Conservation (phyloP, 2,113 vertebrate genomes). For the Pseudopipra pipra region DNA sequence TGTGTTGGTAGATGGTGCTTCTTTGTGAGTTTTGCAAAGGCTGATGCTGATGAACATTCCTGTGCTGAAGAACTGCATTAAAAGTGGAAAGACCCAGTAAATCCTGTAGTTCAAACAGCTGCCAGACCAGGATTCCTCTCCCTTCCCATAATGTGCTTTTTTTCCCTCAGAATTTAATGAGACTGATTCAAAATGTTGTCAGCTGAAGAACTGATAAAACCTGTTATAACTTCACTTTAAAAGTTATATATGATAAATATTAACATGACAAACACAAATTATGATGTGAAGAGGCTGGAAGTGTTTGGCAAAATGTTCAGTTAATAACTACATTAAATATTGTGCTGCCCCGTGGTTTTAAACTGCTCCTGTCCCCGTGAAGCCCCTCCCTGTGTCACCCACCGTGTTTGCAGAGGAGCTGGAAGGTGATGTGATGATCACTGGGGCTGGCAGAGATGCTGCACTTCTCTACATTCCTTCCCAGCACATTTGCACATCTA, state of each 20-base stretch:
- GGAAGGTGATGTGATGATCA: conserved; percentile 76
- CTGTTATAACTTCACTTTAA: not conserved
- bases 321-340: not conserved
- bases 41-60: not conserved
- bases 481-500: conserved; percentile 80
- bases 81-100: not conserved
- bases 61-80: not conserved
- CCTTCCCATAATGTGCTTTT: not conserved
- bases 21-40: not conserved
- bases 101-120: not conserved
- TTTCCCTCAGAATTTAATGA: not conserved
- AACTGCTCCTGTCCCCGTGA: not conserved
- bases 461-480: conserved; percentile 87
- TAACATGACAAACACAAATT: not conserved
- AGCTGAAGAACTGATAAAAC: not conserved
- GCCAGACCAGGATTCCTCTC: not conserved
- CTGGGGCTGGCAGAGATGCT: conserved; percentile 74
- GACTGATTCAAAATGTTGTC: not conserved
- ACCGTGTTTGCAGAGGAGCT: conserved; percentile 91
- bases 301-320: not conserved
- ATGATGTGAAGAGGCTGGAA: not conserved
- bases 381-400: not conserved
- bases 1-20: not conserved
- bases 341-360: not conserved
- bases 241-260: not conserved